Base-by-base conservation (phyloP, 2,888 invertebrate species). In the Drosophila villosipedis region DNA sequence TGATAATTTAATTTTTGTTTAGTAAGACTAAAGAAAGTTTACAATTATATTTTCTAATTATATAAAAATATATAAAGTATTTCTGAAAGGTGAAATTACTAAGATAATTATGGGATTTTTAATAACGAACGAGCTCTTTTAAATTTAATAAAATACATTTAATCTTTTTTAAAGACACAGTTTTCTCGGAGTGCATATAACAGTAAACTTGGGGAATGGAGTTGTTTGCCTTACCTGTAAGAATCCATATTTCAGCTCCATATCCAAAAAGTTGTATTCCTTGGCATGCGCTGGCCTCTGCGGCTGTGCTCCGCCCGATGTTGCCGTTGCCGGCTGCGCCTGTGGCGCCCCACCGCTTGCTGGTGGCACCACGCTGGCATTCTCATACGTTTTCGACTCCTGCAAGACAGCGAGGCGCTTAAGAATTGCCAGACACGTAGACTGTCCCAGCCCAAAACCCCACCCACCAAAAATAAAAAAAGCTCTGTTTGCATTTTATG, bases 231-330 rank as follows among this genome's bases (percentile, higher is more conserved):
- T 73, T 94, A 98, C 98, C 96, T 99, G 99, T 74, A 98, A 94
- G 80, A 99, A 95, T 80, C 99, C 99, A 93, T 98, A 98, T 93
- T 98, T 98, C 79, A 98, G 95, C 94, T 99, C 99, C 88, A 98
- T 96, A 92, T 98, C 98, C 87, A 98, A 94, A 94, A 99, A 98
- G 90, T 95, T 95, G 93, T 98, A 97, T 91, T 98, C 97, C 92
- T 96, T 96, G 60, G 96, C 95, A 91, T 95, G 95, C 0, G 95
- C 94, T 12, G 96, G 96, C 50, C 95, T 94, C 66, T 94, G 94
- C 71, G 92, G 92, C 65, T 90, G 87, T 41, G 93, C 89, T 47
- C 93, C 91, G 59, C 92, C 58, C 16, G 58, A 41, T 30, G 30
- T n/a, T n/a, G 58, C 31, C 22, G 22, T 93, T 58, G 92, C 92